Evolutionary conservation across 2,113 vertebrate genomes (phyloP).

Genomic region (Tauraco erythrolophus): DNA sequence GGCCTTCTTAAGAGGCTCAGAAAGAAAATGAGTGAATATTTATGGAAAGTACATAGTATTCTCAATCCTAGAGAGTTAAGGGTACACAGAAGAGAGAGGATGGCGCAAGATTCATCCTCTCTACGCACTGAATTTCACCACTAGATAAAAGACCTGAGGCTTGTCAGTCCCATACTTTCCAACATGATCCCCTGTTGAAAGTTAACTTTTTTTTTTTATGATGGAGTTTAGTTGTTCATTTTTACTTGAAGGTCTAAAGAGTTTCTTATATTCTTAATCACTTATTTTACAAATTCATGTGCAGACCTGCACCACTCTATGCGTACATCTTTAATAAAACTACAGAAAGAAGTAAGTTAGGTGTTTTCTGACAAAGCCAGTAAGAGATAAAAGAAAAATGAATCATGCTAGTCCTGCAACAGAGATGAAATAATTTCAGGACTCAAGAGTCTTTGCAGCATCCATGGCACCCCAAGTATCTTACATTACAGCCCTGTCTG

Average conservation of each 20-base stretch:
- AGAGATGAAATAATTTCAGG: constrained; percentile 13
- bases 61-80: neutral
- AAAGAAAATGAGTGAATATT: neutral
- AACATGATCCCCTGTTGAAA: neutral
- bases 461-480: neutral
- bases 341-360: neutral
- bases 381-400: constrained; percentile 22
- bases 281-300: neutral
- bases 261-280: neutral
- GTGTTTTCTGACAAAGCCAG: neutral
- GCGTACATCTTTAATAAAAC: neutral
- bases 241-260: neutral
- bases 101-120: neutral
- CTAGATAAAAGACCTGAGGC: neutral
- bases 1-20: neutral
- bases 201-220: neutral
- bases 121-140: neutral
- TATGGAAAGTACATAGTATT: neutral
- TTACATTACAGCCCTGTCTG: neutral
- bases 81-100: neutral
- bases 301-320: neutral
- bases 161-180: neutral
- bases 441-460: neutral
- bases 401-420: constrained; percentile 23
- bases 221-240: neutral